A percentile compares a stretch with the other conserved stretches of the same genome.
These are phyloP conservation scores for Atta cephalotes DNA, from an alignment of 1,140 invertebrate genomes.

Conservation along the genomic window DNA sequence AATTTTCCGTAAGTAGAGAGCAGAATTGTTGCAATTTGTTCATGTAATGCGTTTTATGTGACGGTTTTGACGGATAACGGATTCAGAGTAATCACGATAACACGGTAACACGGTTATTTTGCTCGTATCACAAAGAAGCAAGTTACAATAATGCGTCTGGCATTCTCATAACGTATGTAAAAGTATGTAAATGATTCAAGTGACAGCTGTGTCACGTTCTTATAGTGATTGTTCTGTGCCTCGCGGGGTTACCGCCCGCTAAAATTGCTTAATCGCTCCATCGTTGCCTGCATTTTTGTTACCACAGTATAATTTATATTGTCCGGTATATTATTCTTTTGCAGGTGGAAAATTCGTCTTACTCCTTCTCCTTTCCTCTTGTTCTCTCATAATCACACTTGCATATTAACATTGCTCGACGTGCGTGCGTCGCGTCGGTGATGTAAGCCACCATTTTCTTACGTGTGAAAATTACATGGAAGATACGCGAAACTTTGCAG, in stretches of 20 bases:
- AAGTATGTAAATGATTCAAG: constrained; percentile 65
- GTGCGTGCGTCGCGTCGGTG: constrained; percentile 30
- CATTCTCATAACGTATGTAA: constrained; percentile 56
- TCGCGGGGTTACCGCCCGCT: constrained; percentile 51
- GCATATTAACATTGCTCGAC: constrained; percentile 14
- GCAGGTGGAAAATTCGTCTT: constrained; percentile 45
- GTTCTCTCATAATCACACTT: constrained; percentile 38
- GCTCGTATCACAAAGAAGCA: constrained; percentile 25
- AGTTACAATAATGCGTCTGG: constrained; percentile 37
- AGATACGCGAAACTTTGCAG: constrained; percentile 35
- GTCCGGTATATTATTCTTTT: constrained; percentile 42
- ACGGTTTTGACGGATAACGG: constrained; percentile 19
- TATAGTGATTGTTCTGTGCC: constrained; percentile 52
- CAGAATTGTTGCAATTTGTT: constrained; percentile 8
- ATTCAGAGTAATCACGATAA: constrained; percentile 58
- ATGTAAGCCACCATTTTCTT: constrained; percentile 40
- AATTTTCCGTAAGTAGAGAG: neutral
- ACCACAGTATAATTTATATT: constrained; percentile 38
- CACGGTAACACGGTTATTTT: constrained; percentile 32
- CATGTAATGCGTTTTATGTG: constrained; percentile 27
- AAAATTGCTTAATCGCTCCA: constrained; percentile 53
- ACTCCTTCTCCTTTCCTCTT: neutral
- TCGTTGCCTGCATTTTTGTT: constrained; percentile 43
- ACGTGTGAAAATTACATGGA: constrained; percentile 45
- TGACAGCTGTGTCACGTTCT: constrained; percentile 59